phyloP scores from a whole-genome alignment of 2,888 invertebrate genomes.

The Limnephilus auricula region DNA sequence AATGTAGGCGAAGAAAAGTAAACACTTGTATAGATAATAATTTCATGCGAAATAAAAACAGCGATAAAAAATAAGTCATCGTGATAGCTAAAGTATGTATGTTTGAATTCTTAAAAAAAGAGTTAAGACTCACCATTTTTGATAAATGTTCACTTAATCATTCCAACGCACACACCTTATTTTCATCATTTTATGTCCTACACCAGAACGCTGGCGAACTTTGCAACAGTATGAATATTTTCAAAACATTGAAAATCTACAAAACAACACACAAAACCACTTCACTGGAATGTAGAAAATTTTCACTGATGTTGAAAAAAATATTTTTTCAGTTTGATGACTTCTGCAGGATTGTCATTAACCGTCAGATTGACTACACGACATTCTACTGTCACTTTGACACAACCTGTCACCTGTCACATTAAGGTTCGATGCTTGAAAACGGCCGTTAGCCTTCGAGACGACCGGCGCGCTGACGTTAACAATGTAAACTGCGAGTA shows the following conservation, averaged over 20 bases:
- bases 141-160: background rate
- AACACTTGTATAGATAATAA: background rate
- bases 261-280: background rate
- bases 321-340: background rate
- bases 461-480: background rate
- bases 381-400: background rate
- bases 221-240: background rate
- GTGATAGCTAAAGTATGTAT: background rate
- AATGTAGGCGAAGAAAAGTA: background rate
- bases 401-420: background rate
- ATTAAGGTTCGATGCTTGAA: background rate
- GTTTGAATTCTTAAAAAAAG: background rate
- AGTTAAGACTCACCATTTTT: background rate
- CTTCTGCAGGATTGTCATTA: background rate
- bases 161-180: background rate
- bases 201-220: background rate
- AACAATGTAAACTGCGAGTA: background rate
- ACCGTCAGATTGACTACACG: background rate
- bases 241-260: background rate
- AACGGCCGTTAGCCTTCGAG: background rate
- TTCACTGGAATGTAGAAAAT: background rate
- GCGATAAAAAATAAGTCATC: background rate
- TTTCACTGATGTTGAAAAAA: background rate
- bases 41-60: background rate
- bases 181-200: background rate